These are phyloP conservation scores for Seriola rivoliana DNA, from an alignment of 2,113 vertebrate genomes.

Conservation along the genomic window DNA sequence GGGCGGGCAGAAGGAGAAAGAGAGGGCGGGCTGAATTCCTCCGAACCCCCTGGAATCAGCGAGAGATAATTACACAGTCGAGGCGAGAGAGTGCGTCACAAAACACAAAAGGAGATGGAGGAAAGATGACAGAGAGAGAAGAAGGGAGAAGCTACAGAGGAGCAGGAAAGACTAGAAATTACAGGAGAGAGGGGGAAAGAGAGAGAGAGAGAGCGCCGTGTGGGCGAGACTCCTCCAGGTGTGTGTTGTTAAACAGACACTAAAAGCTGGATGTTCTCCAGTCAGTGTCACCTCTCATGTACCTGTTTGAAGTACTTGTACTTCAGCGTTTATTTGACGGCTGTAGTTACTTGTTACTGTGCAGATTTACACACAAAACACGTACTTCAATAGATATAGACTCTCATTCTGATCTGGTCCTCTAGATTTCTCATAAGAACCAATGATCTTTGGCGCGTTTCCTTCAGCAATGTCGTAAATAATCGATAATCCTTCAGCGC, in stretches of 20 bases:
- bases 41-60: constrained; percentile 59
- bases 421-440: too few species aligned
- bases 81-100: constrained; percentile 46
- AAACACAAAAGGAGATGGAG: constrained; percentile 53
- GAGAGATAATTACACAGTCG: constrained; percentile 68
- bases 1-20: constrained; percentile 37
- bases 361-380: too few species aligned
- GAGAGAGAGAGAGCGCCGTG: neutral
- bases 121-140: constrained; percentile 25
- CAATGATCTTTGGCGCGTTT: too few species aligned
- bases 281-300: too few species aligned
- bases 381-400: too few species aligned
- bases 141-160: constrained; percentile 5
- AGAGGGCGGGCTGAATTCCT: constrained; percentile 50
- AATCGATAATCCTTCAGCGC: neutral
- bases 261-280: neutral
- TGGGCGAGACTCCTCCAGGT: neutral
- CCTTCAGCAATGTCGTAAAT: neutral
- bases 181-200: neutral
- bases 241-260: neutral
- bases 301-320: too few species aligned
- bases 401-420: too few species aligned
- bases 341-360: too few species aligned
- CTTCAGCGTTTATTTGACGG: too few species aligned
- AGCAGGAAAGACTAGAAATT: constrained; percentile 6